Percentiles rank a stretch among this genome's conserved stretches.
Conservation (phyloP, 1,140 invertebrate species). For the Agrypnia vestita region DNA sequence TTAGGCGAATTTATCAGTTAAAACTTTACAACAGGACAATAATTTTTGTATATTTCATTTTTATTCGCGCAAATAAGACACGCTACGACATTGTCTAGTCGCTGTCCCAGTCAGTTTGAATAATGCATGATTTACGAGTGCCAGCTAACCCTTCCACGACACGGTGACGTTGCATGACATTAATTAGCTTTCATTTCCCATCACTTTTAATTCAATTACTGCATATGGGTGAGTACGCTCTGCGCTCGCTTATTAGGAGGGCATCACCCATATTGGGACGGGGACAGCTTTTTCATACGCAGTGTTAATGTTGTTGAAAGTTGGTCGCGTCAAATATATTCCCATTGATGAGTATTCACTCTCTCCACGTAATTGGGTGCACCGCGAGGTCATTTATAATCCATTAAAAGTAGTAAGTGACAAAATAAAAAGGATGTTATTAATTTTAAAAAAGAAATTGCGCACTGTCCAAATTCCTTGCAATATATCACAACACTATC, state of each 20-base stretch:
- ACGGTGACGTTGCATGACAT: conserved; percentile 1
- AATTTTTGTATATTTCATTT: neutral
- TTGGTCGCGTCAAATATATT: too few relatives aligned
- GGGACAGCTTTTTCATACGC: too few relatives aligned
- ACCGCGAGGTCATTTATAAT: too few relatives aligned
- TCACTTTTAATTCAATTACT: conserved; percentile 25
- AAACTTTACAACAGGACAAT: neutral
- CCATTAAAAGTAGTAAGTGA: too few relatives aligned
- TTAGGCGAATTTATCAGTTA: neutral
- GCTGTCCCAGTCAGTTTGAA: neutral
- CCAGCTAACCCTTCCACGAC: conserved; percentile 6
- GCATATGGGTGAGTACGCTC: neutral
- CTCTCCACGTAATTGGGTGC: too few relatives aligned
- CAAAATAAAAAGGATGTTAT: neutral
- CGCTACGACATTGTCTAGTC: neutral
- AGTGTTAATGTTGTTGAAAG: too few relatives aligned
- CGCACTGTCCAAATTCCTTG: too few relatives aligned
- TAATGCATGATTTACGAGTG: conserved; percentile 21
- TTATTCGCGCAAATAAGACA: neutral
- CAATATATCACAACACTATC: too few relatives aligned
- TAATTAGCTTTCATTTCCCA: conserved; percentile 19
- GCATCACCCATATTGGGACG: too few relatives aligned
- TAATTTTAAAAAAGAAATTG: too few relatives aligned
- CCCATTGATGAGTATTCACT: too few relatives aligned
- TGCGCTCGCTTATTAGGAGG: too few relatives aligned